Base-by-base conservation (phyloP, 2,113 vertebrate species). In the Vanacampus margaritifer region DNA sequence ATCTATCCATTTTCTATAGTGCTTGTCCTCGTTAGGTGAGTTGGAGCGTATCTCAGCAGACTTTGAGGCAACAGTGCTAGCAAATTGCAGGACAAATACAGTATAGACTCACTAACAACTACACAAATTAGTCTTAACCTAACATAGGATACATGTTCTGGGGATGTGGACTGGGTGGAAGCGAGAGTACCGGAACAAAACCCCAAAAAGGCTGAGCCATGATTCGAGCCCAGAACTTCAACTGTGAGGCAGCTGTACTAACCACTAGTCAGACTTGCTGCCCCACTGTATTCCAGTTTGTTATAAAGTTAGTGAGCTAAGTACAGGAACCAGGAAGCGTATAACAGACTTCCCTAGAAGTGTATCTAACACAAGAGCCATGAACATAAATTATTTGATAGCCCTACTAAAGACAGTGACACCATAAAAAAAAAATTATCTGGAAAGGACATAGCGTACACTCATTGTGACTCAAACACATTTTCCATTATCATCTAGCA, bases 231-330 rank as follows among this genome's bases (percentile, higher is more conserved):
- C n/a, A 26, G 51, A 26, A 54, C 2, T 11, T 24, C 3, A 17
- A 9, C 21, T 50, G 48, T 10, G 48, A n/a, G 23, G 23, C 51
- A 14, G 24, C 5, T 54, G 12, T 28, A 54, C 48, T 8, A 28
- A 28, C 14, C 23, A 24, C 23, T 46, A 17, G 45, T 3, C 14
- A 16, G 17, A 19, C 19, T 51, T 51, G 21, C 48, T 56, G 24
- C 13, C 24, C 11, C 16, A 8, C 26, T 17, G 26, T 60, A 39
- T 74, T 83, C 16, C 46, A 65, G 23, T 68, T 39, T 50, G 32
- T 73, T 50, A 53, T 57, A 79, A 72, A n/a, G 35, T 60, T n/a
- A 23, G 35, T 23, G 21, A 39, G 19, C 6, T 7, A 78, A 68
- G 54, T 23, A 51, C 68, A 76, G 19, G 71, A 63, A 36, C 5